Percentiles rank a stretch among this genome's conserved stretches.
Conservation (phyloP, 1,140 invertebrate genomes). For the Cheumatopsyche charites region DNA sequence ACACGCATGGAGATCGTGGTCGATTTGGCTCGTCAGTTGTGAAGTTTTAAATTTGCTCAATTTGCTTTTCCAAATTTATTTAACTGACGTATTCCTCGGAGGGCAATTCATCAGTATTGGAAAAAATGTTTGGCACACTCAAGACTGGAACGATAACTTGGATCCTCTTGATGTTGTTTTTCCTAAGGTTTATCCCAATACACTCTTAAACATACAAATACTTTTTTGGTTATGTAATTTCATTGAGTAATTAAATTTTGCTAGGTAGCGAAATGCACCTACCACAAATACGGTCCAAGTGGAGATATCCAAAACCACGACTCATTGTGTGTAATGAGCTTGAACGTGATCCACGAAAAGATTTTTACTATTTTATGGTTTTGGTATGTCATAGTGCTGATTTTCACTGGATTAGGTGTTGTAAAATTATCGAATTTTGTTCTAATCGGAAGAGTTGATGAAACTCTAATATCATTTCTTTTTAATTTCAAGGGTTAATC, state of each 20-base stretch:
- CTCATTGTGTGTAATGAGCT: conserved; percentile 85
- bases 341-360: conserved; percentile 90
- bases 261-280: conserved; percentile 88
- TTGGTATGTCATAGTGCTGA: conserved; percentile 79
- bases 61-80: conserved; percentile 74
- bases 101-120: conserved; percentile 76
- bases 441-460: conserved; percentile 55
- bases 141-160: conserved; percentile 60
- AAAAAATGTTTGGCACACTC: conserved; percentile 58
- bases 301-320: conserved; percentile 88
- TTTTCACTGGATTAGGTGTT: conserved; percentile 66
- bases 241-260: no score
- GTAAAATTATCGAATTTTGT: not conserved
- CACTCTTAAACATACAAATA: conserved; percentile 69
- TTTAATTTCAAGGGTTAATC: conserved; percentile 53
- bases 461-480: conserved; percentile 60
- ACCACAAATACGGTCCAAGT: conserved; percentile 90
- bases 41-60: conserved; percentile 76
- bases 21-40: conserved; percentile 70
- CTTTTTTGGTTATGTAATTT: not conserved
- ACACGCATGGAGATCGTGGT: conserved; percentile 74
- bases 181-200: conserved; percentile 67
- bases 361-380: conserved; percentile 93
- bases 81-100: conserved; percentile 79
- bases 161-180: conserved; percentile 76